These are phyloP conservation scores for Drosophila mayaguana DNA, from an alignment of 2,888 invertebrate genomes.

Conservation along the genomic window DNA sequence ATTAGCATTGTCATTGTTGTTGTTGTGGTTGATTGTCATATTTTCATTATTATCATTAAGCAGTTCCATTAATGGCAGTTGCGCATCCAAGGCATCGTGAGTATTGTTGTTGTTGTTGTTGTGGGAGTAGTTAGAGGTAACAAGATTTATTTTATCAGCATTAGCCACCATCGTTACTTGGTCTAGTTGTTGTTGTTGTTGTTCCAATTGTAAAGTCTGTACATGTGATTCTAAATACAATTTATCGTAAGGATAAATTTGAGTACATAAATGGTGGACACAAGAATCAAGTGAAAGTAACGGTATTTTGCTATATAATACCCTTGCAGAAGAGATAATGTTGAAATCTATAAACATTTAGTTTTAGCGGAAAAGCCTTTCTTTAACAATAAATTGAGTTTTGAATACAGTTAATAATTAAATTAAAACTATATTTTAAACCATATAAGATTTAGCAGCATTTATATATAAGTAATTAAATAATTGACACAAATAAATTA, in stretches of 20 bases:
- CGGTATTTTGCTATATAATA: slow-evolving; percentile 12
- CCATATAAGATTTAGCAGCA: too few relatives aligned
- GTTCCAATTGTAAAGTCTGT: slow-evolving; percentile 87
- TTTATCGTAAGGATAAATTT: slow-evolving; percentile 83
- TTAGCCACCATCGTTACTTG: slow-evolving; percentile 86
- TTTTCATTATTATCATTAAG: slow-evolving; percentile 47
- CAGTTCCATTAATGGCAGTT: slow-evolving; percentile 55
- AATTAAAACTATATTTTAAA: too few relatives aligned
- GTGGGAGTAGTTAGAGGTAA: slow-evolving; percentile 85
- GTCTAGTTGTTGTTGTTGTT: slow-evolving; percentile 78
- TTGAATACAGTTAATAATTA: too few relatives aligned
- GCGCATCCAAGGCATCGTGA: slow-evolving; percentile 50
- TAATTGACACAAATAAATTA: too few relatives aligned
- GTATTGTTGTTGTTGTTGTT: slow-evolving; percentile 56
- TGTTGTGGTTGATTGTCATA: slow-evolving; percentile 53
- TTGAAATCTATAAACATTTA: too few relatives aligned
- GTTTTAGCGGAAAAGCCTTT: too few relatives aligned
- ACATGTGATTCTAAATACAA: slow-evolving; percentile 85
- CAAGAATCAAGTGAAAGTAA: slow-evolving; percentile 57
- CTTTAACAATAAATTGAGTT: too few relatives aligned
- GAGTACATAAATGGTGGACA: slow-evolving; percentile 63
- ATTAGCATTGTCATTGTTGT: slow-evolving; percentile 42
- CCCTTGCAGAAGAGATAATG: slow-evolving; percentile 38
- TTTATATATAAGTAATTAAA: too few relatives aligned
- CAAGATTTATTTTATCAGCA: slow-evolving; percentile 86